phyloP scores from a whole-genome alignment of 2,797 vertebrate species.

The Galaxias olidus region DNA sequence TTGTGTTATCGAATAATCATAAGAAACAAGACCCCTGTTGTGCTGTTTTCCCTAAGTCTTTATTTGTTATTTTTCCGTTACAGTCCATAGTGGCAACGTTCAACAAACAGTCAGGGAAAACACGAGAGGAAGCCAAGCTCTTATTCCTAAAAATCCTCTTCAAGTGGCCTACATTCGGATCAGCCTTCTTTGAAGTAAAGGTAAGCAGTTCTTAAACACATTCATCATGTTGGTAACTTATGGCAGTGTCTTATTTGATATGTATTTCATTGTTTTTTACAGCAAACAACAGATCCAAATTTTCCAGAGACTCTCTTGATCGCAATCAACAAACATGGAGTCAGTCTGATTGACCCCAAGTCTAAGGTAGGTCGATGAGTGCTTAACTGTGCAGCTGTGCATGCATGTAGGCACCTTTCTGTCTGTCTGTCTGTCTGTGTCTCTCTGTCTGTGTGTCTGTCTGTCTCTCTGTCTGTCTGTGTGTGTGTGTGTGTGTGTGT shows the following conservation, averaged over 20 bases:
- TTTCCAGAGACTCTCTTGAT: conserved; percentile 95
- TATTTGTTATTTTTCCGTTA: too few species aligned
- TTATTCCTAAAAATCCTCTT: conserved; percentile 92
- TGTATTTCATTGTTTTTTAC: conserved; percentile 17
- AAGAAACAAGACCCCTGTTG: neutral
- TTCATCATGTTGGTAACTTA: neutral
- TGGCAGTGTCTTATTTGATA: neutral
- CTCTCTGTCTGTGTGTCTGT: neutral
- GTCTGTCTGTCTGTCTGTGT: neutral
- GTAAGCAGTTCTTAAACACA: conserved; percentile 60
- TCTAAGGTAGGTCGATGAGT: conserved; percentile 77
- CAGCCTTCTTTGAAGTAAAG: conserved; percentile 98
- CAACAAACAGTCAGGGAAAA: conserved; percentile 92
- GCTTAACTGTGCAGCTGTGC: neutral
- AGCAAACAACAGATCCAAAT: conserved; percentile 99
- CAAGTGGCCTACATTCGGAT: conserved; percentile 97
- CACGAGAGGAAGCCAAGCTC: conserved; percentile 91
- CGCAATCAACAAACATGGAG: conserved; percentile 96
- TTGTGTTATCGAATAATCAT: neutral
- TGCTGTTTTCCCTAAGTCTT: too few species aligned
- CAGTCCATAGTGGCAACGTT: conserved; percentile 90
- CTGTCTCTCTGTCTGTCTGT: too few species aligned
- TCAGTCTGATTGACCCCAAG: conserved; percentile 96
- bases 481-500: neutral
- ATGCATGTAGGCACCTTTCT: neutral